Evolutionary conservation across 2,888 invertebrate genomes (phyloP), one percentile per base, ranked within the genome.

Genomic region (Papilio demoleus): DNA sequence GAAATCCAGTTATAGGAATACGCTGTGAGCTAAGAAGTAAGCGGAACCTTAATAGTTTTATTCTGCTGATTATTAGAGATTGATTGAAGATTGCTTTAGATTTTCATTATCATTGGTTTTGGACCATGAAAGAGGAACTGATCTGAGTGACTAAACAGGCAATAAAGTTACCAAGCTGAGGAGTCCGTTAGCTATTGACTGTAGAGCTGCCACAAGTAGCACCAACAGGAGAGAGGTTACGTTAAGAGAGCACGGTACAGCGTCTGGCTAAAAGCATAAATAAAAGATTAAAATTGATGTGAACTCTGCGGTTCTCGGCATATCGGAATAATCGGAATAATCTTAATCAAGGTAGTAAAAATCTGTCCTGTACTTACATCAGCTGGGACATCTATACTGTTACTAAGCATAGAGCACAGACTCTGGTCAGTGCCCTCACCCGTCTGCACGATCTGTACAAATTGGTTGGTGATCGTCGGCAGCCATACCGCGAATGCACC

Each of bases 161-260:
- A 38, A n/a, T 22, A 42, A 42, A 12, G 81, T 85, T 75, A 95
- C 88, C 74, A 93, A 85, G 68, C 95, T 85, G 8, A 87, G 69
- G 3, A 82, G 12, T 4, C 78, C 64, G 72, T 88, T 88, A 62
- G 81, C 67, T 0, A 81, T 0, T 0, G 88, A 86, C 67, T 85
- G 83, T 65, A 85, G 19, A 0, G 73, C 81, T 1, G 79, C 83
- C 0, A 86, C 79, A 0, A 70, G 79, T 0, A 90, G 71, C 5
- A 90, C 82, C 11, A 88, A 77, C 14, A 88, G 69, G 42, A 90
- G 74, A 0, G 87, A 82, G 0, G 81, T 77, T 19, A 73, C 77
- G 70, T 90, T 83, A 61, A 87, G 71, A 2, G 86, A 71, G 65
- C 88, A 90, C 0, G 87, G 83, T 0, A 77, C 77, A 5, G 72